A percentile compares a stretch with the other conserved stretches of the same genome.
These are phyloP conservation scores for Luperina testacea DNA, from an alignment of 2,888 invertebrate species.

Conservation along the genomic window DNA sequence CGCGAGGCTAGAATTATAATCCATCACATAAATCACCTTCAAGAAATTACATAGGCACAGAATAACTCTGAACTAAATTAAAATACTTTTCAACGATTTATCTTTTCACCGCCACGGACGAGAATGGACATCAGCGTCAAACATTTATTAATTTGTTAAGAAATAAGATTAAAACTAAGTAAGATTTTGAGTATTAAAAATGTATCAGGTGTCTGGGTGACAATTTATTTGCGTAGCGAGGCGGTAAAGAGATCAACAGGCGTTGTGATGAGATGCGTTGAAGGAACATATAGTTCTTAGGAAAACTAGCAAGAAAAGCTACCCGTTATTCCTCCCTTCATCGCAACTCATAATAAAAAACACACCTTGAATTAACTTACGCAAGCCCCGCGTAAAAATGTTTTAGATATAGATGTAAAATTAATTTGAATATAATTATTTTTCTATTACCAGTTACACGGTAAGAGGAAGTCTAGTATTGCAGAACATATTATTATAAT, in stretches of 20 bases:
- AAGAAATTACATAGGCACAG: slow-evolving; percentile 13
- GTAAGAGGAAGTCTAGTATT: slow-evolving; percentile 46
- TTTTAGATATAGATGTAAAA: slow-evolving; percentile 27
- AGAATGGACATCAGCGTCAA: slow-evolving; percentile 25
- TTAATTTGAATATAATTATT: slow-evolving; percentile 6
- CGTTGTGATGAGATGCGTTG: slow-evolving; percentile 4
- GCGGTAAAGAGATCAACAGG: slow-evolving; percentile 26
- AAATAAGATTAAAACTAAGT: slow-evolving; percentile 42
- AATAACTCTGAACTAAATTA: slow-evolving; percentile 10
- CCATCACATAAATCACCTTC: slow-evolving; percentile 21
- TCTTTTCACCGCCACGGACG: slow-evolving; percentile 41
- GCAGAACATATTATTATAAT: slow-evolving; percentile 42
- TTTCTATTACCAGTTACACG: slow-evolving; percentile 38
- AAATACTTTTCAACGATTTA: slow-evolving; percentile 9
- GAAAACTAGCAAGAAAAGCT: slow-evolving; percentile 6
- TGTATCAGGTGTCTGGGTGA: slow-evolving; percentile 58
- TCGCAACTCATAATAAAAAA: slow-evolving; percentile 14
- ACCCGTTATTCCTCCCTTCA: slow-evolving; percentile 13
- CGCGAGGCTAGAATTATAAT: slow-evolving; percentile 38
- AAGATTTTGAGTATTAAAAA: slow-evolving; percentile 55
- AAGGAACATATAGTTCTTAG: slow-evolving; percentile 8
- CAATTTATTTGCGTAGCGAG: slow-evolving; percentile 32
- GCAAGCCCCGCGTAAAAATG: slow-evolving; percentile 42
- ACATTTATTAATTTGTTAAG: slow-evolving; percentile 16
- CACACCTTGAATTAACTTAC: slow-evolving; percentile 16